Evolutionary conservation across 2,113 vertebrate genomes (phyloP).

Genomic region (Dendrocopos noguchii): DNA sequence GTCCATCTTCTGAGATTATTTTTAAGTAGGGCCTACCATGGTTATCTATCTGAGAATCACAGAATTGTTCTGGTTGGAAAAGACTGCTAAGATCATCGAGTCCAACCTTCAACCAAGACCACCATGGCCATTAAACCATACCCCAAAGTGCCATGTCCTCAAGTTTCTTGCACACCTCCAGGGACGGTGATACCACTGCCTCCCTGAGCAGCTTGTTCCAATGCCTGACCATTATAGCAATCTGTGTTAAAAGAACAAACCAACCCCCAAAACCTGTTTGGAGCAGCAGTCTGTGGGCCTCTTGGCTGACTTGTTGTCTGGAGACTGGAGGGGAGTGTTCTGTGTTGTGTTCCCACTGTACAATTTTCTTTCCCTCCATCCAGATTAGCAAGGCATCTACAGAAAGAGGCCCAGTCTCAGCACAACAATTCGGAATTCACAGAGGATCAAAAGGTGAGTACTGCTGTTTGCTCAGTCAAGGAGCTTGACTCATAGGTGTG

Average conservation of each 20-base stretch:
- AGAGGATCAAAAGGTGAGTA: slow-evolving; percentile 95
- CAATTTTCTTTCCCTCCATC: slow-evolving; percentile 29
- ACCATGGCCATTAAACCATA: too few species aligned
- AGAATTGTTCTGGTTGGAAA: too few species aligned
- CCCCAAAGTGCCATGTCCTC: too few species aligned
- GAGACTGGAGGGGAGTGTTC: not conserved
- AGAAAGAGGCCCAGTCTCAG: slow-evolving; percentile 93
- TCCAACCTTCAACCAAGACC: too few species aligned
- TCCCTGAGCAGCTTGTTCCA: too few species aligned
- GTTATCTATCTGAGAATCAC: not conserved
- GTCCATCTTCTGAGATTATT: not conserved
- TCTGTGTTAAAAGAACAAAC: not conserved
- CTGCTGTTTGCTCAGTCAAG: not conserved
- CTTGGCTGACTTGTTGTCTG: not conserved
- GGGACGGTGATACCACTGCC: too few species aligned
- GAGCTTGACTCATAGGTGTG: not conserved
- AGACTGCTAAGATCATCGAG: too few species aligned
- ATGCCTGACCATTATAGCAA: not conserved
- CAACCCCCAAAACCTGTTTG: not conserved
- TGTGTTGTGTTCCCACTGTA: not conserved
- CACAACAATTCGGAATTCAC: slow-evolving; percentile 91
- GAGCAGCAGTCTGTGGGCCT: not conserved
- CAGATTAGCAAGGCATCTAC: slow-evolving; percentile 95
- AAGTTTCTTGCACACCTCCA: too few species aligned
- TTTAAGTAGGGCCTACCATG: not conserved